Conservation (phyloP, 2,113 vertebrate genomes). For the Clupea harengus region DNA sequence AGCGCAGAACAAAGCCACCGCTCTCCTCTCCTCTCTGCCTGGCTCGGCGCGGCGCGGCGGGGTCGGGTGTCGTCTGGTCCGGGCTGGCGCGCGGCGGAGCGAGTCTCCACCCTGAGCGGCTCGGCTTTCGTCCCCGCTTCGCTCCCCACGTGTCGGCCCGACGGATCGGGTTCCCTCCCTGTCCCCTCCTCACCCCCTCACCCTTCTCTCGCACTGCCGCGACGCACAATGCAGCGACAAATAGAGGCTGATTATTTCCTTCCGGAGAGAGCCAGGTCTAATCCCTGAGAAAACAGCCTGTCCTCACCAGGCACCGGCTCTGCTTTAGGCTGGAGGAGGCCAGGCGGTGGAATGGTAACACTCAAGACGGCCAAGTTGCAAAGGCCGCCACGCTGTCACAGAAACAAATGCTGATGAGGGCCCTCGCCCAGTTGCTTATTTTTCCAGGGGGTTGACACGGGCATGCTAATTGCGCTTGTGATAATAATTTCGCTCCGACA, state of each 20-base stretch:
- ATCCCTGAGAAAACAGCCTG: constrained; percentile 19
- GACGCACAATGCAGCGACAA: not conserved
- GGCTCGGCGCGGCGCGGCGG: constrained; percentile 33
- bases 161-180: constrained; percentile 6
- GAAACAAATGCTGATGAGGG: not conserved
- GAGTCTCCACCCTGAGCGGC: constrained; percentile 38
- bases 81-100: not conserved
- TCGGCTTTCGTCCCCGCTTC: constrained; percentile 4
- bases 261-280: not conserved
- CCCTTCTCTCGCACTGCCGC: not conserved
- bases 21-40: constrained; percentile 10
- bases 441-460: not conserved
- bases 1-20: constrained; percentile 30
- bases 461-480: not conserved
- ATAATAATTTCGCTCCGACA: not conserved
- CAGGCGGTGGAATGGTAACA: not conserved
- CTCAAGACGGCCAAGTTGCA: not conserved
- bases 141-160: not conserved
- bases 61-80: not conserved
- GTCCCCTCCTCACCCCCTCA: not conserved
- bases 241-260: constrained; percentile 27
- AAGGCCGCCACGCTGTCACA: not conserved
- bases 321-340: not conserved
- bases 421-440: not conserved
- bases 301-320: not conserved